Conservation (phyloP, 1,140 invertebrate genomes). For the Melitaea cinxia region DNA sequence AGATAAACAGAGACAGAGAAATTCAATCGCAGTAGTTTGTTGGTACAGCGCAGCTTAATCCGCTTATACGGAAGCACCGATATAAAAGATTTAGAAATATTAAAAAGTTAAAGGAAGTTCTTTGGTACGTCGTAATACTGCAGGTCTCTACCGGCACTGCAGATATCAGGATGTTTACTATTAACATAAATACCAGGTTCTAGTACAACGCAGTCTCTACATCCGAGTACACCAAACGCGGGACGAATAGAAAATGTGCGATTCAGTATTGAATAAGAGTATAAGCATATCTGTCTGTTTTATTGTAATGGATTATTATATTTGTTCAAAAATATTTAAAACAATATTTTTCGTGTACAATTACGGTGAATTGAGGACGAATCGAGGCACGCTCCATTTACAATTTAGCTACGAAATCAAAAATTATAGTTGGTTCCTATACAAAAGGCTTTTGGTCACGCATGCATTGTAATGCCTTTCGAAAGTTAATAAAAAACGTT, state of each 20-base stretch:
- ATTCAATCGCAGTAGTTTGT: constrained; percentile 31
- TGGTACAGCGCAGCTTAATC: constrained; percentile 26
- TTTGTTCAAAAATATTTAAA: neutral
- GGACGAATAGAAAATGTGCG: constrained; percentile 25
- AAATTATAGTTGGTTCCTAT: constrained; percentile 31
- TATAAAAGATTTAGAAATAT: constrained; percentile 37
- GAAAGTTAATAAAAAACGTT: constrained; percentile 23
- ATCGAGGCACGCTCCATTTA: constrained; percentile 21
- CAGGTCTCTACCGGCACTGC: constrained; percentile 24
- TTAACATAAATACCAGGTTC: constrained; percentile 36
- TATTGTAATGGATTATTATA: neutral
- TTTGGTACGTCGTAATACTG: constrained; percentile 25
- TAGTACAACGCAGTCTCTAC: constrained; percentile 21
- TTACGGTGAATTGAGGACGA: neutral
- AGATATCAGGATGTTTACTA: constrained; percentile 33
- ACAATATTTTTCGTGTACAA: neutral
- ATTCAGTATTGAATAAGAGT: neutral
- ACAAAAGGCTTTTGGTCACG: constrained; percentile 28
- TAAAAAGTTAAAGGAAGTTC: constrained; percentile 30
- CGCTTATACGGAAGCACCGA: constrained; percentile 34
- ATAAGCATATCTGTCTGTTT: neutral
- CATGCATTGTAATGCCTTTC: constrained; percentile 24
- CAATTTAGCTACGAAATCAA: constrained; percentile 21
- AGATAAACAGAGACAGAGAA: constrained; percentile 25
- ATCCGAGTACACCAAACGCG: constrained; percentile 1